Conservation (phyloP, 2,113 vertebrate genomes). For the Datnioides undecimradiatus region DNA sequence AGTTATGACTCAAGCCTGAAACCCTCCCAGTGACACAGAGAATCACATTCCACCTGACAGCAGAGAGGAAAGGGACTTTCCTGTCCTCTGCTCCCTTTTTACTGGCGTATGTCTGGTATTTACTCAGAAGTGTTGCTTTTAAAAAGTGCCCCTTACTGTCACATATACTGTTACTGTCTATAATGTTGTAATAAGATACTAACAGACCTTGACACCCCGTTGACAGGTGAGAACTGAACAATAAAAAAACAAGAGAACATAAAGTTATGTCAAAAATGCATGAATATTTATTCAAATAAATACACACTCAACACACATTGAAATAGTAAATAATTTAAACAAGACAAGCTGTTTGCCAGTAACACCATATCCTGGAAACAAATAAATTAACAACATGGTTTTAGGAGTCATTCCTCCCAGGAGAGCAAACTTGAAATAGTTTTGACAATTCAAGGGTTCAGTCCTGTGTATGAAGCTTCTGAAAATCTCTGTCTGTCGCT, state of each 20-base stretch:
- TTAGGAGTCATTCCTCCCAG: slow-evolving; percentile 59
- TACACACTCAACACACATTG: slow-evolving; percentile 91
- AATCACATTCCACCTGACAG: slow-evolving; percentile 73
- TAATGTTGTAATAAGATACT: background rate
- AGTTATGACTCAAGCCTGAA: slow-evolving; percentile 54
- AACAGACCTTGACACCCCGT: background rate
- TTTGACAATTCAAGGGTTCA: slow-evolving; percentile 75
- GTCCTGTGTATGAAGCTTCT: slow-evolving; percentile 71
- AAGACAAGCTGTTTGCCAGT: slow-evolving; percentile 69
- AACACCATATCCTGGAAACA: slow-evolving; percentile 69
- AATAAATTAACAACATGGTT: slow-evolving; percentile 82
- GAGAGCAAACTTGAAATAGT: slow-evolving; percentile 72
- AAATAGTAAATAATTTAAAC: slow-evolving; percentile 92
- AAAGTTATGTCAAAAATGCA: slow-evolving; percentile 69
- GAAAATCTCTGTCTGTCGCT: slow-evolving; percentile 48
- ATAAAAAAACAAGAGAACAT: slow-evolving; percentile 8
- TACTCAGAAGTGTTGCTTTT: slow-evolving; percentile 27
- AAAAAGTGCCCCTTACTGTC: slow-evolving; percentile 19
- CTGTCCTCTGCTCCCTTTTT: slow-evolving; percentile 54
- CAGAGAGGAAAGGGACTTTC: slow-evolving; percentile 74
- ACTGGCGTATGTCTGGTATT: slow-evolving; percentile 55
- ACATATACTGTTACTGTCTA: slow-evolving; percentile 19
- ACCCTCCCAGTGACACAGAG: slow-evolving; percentile 46
- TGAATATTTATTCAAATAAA: slow-evolving; percentile 93
- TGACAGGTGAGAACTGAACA: background rate